Evolutionary conservation across 2,113 vertebrate species (phyloP).

Genomic region (Protomyctophum bolini): DNA sequence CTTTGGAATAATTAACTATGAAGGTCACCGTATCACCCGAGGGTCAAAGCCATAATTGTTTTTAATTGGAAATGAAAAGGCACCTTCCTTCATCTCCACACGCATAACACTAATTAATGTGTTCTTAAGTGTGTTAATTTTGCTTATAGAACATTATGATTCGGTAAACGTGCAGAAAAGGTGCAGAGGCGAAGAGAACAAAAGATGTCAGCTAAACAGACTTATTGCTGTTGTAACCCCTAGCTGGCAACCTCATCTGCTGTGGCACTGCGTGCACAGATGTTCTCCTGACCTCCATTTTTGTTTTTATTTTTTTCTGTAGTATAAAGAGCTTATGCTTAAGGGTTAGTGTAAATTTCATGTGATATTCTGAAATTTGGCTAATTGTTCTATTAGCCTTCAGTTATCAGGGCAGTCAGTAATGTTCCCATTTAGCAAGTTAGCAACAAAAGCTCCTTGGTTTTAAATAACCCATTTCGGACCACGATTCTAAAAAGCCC

Average conservation of each 20-base stretch:
- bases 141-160: slow-evolving; percentile 44
- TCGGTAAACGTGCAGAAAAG: slow-evolving; percentile 32
- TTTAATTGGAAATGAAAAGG: slow-evolving; percentile 29
- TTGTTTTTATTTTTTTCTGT: too few relatives aligned
- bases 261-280: slow-evolving; percentile 39
- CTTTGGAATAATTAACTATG: slow-evolving; percentile 69
- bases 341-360: slow-evolving; percentile 50
- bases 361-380: slow-evolving; percentile 15
- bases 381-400: slow-evolving; percentile 40
- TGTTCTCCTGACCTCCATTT: slow-evolving; percentile 23
- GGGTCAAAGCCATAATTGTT: slow-evolving; percentile 58
- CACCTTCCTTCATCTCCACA: slow-evolving; percentile 62
- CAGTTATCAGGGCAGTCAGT: slow-evolving; percentile 30
- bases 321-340: slow-evolving; percentile 32
- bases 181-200: slow-evolving; percentile 35
- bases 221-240: slow-evolving; percentile 32
- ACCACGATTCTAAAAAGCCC: too few relatives aligned
- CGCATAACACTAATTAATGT: slow-evolving; percentile 59
- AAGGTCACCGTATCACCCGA: slow-evolving; percentile 69
- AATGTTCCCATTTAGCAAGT: slow-evolving; percentile 17
- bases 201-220: slow-evolving; percentile 43
- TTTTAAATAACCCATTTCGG: slow-evolving; percentile 22
- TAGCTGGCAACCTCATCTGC: slow-evolving; percentile 30
- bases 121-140: slow-evolving; percentile 30
- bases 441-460: slow-evolving; percentile 1